Evolutionary conservation across 2,888 invertebrate genomes (phyloP).

Genomic region (Euzophera pinguis): DNA sequence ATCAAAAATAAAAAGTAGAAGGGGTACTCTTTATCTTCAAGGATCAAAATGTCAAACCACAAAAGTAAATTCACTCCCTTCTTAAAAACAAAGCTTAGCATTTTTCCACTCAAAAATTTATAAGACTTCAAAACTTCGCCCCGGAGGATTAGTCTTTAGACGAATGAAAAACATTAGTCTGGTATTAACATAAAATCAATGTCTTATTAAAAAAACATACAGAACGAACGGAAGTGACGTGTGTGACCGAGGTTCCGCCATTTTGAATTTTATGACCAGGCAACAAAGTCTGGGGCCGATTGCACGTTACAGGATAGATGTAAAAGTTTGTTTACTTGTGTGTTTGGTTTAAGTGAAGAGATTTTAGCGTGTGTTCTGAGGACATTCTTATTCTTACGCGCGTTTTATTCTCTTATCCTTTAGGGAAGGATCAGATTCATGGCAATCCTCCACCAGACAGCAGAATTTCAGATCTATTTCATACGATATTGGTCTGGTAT

Average conservation of each 20-base stretch:
- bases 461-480: too few relatives aligned
- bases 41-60: background rate
- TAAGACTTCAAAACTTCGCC: constrained; percentile 32
- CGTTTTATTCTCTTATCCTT: too few relatives aligned
- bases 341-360: constrained; percentile 29
- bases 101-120: constrained; percentile 41
- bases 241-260: constrained; percentile 20
- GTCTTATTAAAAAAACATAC: constrained; percentile 63
- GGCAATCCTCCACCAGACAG: too few relatives aligned
- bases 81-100: constrained; percentile 12
- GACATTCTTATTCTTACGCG: background rate
- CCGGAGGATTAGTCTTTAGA: constrained; percentile 27
- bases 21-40: background rate
- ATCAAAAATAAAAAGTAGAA: too few relatives aligned
- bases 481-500: constrained; percentile 4
- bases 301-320: constrained; percentile 26
- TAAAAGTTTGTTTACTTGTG: constrained; percentile 21
- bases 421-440: too few relatives aligned
- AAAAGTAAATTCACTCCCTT: background rate
- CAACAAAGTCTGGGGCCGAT: constrained; percentile 55
- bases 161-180: constrained; percentile 20
- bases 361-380: background rate
- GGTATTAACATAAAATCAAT: constrained; percentile 48
- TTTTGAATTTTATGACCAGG: constrained; percentile 40
- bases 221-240: constrained; percentile 51